A percentile compares a stretch with the other conserved stretches of the same genome.
Evolutionary conservation across 2,797 vertebrate genomes (phyloP).

Genomic region (Cossypha dichroa): DNA sequence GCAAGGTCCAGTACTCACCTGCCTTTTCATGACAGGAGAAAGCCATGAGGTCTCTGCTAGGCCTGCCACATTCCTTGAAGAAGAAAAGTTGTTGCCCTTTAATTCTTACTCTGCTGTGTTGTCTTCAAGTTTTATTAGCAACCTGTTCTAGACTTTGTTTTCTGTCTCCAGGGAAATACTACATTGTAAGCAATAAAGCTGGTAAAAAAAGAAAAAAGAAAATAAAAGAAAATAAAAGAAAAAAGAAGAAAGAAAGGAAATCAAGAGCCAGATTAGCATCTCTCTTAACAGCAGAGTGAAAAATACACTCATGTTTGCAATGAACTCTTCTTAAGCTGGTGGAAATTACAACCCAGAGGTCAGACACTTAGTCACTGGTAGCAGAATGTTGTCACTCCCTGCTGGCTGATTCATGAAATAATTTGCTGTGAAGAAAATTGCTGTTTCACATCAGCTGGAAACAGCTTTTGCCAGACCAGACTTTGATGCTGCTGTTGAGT

Average conservation of each 20-base stretch:
- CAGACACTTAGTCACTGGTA: background rate
- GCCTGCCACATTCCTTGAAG: background rate
- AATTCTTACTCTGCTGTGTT: background rate
- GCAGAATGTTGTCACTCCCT: slow-evolving; percentile 40
- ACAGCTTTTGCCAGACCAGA: background rate
- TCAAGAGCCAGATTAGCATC: background rate
- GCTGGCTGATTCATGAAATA: slow-evolving; percentile 33
- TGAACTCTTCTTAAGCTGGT: background rate
- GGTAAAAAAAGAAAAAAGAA: background rate
- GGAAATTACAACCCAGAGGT: slow-evolving; percentile 35
- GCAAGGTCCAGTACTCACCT: background rate
- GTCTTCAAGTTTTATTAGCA: background rate
- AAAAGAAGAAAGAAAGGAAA: background rate
- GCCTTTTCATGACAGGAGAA: background rate
- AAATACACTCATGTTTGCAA: background rate
- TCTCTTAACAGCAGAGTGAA: background rate
- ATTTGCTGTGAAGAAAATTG: slow-evolving; percentile 38
- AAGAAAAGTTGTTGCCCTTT: background rate
- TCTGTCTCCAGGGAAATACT: slow-evolving; percentile 17
- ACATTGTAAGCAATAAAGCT: background rate
- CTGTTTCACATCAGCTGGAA: background rate
- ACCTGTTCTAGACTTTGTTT: background rate
- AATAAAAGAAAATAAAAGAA: background rate
- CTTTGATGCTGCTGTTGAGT: background rate
- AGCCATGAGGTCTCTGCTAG: background rate